These are phyloP conservation scores for Parascotia fuliginaria DNA, from an alignment of 2,888 invertebrate species.

Conservation along the genomic window DNA sequence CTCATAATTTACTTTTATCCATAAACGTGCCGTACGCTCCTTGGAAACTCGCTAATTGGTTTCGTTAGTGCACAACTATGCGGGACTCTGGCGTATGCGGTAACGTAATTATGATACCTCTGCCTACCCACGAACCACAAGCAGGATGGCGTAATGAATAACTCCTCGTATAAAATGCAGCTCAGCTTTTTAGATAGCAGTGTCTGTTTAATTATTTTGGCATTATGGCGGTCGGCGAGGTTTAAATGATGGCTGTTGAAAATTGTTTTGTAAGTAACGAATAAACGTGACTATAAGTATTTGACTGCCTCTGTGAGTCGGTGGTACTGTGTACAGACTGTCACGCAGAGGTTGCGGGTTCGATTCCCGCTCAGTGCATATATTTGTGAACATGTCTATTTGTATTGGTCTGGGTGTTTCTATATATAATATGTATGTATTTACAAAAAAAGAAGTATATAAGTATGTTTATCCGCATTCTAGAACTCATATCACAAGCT, in stretches of 20 bases:
- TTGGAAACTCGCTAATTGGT: constrained; percentile 67
- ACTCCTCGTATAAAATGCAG: constrained; percentile 54
- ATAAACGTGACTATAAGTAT: background rate
- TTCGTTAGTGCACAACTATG: constrained; percentile 69
- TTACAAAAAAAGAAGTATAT: too few species aligned
- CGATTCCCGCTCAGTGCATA: too few species aligned
- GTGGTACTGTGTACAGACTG: too few species aligned
- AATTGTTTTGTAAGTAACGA: background rate
- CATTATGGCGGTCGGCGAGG: constrained; percentile 6
- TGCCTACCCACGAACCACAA: constrained; percentile 37
- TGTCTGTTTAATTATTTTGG: constrained; percentile 29
- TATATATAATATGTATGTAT: too few species aligned
- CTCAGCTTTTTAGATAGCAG: constrained; percentile 17
- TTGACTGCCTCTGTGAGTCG: background rate
- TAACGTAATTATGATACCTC: constrained; percentile 64
- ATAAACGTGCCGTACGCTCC: constrained; percentile 41
- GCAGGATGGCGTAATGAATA: constrained; percentile 48
- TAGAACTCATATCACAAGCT: too few species aligned
- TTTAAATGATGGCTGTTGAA: background rate
- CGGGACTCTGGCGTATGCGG: constrained; percentile 44
- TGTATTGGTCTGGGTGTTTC: too few species aligned
- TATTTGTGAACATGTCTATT: too few species aligned
- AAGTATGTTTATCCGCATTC: too few species aligned
- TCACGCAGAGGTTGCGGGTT: too few species aligned
- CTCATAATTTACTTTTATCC: background rate